These are phyloP conservation scores for Aphidius gifuensis DNA, from an alignment of 1,140 invertebrate genomes.

Conservation along the genomic window DNA sequence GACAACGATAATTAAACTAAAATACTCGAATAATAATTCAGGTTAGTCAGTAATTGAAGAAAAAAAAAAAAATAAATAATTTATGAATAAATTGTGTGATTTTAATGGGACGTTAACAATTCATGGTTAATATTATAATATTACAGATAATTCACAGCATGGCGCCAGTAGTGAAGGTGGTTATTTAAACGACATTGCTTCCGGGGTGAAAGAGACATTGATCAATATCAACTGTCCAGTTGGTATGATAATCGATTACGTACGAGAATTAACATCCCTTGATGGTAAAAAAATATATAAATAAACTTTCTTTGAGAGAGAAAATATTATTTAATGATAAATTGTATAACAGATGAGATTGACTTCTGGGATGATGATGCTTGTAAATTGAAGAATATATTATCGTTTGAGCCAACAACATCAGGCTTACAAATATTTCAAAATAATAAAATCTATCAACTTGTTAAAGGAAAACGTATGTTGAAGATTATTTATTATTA, in stretches of 20 bases:
- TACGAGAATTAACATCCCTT: constrained; percentile 26
- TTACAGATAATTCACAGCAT: constrained; percentile 5
- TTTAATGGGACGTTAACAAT: constrained; percentile 1
- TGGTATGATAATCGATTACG: constrained; percentile 37
- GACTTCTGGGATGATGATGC: constrained; percentile 28
- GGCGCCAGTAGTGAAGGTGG: too few relatives aligned
- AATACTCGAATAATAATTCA: neutral
- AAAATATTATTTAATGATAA: neutral
- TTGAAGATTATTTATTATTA: neutral
- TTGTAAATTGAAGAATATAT: constrained; percentile 16
- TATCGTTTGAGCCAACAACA: neutral
- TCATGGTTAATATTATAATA: neutral
- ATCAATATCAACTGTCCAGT: constrained; percentile 41
- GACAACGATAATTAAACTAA: neutral
- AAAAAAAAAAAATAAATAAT: neutral
- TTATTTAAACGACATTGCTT: constrained; percentile 6
- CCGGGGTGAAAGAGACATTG: constrained; percentile 30
- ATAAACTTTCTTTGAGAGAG: neutral
- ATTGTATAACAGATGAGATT: constrained; percentile 21
- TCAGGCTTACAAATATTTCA: constrained; percentile 20
- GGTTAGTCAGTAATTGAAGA: neutral
- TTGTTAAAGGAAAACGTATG: constrained; percentile 22
- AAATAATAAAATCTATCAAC: constrained; percentile 5
- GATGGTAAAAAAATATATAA: constrained; percentile 9
- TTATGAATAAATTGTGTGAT: neutral